phyloP scores from a whole-genome alignment of 2,888 invertebrate genomes.

The Cantharis rufa region DNA sequence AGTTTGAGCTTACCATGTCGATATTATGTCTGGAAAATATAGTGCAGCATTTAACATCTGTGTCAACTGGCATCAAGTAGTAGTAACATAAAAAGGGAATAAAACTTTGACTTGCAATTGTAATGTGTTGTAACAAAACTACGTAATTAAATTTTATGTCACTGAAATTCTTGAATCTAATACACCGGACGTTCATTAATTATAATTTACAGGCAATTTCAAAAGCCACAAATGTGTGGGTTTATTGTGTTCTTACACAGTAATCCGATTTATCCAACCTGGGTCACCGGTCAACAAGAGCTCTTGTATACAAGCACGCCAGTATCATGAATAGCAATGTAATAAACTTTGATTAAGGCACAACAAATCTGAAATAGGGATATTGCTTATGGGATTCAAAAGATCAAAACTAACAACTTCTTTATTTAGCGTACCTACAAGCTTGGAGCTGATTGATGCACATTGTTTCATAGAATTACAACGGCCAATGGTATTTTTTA shows the following conservation, averaged over 20 bases:
- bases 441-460: not conserved
- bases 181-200: constrained; percentile 28
- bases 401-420: not conserved
- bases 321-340: constrained; percentile 10
- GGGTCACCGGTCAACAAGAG: constrained; percentile 24
- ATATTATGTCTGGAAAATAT: constrained; percentile 29
- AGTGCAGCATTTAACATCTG: constrained; percentile 27
- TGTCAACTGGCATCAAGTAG: constrained; percentile 18
- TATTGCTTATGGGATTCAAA: constrained; percentile 5
- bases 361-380: constrained; percentile 7
- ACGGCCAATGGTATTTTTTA: not conserved
- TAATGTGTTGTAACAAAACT: constrained; percentile 8
- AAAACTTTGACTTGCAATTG: not conserved
- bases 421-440: not conserved
- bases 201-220: constrained; percentile 30
- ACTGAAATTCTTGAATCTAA: constrained; percentile 19
- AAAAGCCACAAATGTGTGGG: constrained; percentile 26
- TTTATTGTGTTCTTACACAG: constrained; percentile 27
- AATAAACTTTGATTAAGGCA: constrained; percentile 26
- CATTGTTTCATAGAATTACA: not conserved
- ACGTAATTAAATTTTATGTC: constrained; percentile 22
- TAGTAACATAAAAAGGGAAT: constrained; percentile 5
- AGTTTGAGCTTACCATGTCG: constrained; percentile 29
- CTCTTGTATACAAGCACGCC: constrained; percentile 20
- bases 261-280: constrained; percentile 23